Evolutionary conservation across 2,888 invertebrate genomes (phyloP).

Genomic region (Limenitis camilla): DNA sequence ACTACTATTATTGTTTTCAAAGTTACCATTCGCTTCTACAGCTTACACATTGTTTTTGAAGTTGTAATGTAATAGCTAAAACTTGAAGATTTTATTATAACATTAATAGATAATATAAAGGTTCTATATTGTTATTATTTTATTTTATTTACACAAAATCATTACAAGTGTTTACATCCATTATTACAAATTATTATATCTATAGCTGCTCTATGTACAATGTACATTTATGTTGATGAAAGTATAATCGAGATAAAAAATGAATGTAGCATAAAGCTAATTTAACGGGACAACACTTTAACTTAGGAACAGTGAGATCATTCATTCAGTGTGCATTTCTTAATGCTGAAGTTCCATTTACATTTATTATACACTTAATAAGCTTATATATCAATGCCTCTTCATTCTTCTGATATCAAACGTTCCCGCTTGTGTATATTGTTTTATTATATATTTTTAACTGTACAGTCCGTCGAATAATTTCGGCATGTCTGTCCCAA

Average conservation of each 20-base stretch:
- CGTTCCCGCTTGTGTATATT: conserved; percentile 8
- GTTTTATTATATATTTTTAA: too few relatives aligned
- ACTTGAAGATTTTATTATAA: too few relatives aligned
- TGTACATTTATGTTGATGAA: not conserved
- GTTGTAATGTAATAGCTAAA: too few relatives aligned
- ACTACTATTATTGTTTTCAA: too few relatives aligned
- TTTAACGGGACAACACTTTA: conserved; percentile 3
- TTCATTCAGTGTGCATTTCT: conserved; percentile 7
- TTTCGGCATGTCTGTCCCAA: too few relatives aligned
- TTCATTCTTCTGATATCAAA: conserved; percentile 16
- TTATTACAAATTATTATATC: not conserved
- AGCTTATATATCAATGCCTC: conserved; percentile 18
- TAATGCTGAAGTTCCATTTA: conserved; percentile 24
- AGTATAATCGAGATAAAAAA: not conserved
- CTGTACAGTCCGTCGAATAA: too few relatives aligned
- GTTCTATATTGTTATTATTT: too few relatives aligned
- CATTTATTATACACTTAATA: conserved; percentile 23
- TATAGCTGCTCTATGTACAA: not conserved
- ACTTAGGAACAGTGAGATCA: conserved; percentile 10
- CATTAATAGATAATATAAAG: too few relatives aligned
- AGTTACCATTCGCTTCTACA: too few relatives aligned
- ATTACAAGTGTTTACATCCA: too few relatives aligned
- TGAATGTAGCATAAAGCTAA: not conserved
- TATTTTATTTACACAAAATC: too few relatives aligned
- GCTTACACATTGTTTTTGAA: too few relatives aligned